Evolutionary conservation across 2,797 vertebrate genomes (phyloP).

Genomic region (Alosa sapidissima): DNA sequence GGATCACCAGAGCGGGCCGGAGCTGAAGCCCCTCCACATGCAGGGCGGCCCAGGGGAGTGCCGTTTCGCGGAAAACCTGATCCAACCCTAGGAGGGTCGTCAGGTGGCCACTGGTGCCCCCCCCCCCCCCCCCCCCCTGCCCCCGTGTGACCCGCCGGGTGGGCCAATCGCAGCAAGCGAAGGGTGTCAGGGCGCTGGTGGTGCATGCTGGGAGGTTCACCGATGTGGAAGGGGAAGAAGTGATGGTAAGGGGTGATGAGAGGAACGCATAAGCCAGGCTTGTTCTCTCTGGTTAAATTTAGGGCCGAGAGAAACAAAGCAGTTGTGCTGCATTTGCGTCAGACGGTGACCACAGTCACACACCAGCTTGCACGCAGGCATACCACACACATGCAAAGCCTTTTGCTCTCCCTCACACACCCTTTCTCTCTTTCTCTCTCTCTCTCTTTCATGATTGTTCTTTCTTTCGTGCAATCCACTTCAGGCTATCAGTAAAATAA

Average conservation of each 20-base stretch:
- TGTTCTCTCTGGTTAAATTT: constrained; percentile 66
- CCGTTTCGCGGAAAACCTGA: not conserved
- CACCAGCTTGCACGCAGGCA: not conserved
- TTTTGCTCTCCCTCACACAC: not conserved
- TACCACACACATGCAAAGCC: constrained; percentile 11
- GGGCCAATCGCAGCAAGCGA: not conserved
- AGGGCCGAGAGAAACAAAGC: constrained; percentile 68
- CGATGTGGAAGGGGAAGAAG: not conserved
- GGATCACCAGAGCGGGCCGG: not conserved
- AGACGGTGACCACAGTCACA: constrained; percentile 60
- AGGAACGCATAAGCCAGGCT: constrained; percentile 63
- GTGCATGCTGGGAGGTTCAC: not conserved
- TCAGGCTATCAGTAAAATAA: not conserved
- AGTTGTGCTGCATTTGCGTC: constrained; percentile 77
- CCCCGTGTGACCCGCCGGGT: not conserved
- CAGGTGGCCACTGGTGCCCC: not conserved
- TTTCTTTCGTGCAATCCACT: constrained; percentile 14
- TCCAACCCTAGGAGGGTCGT: not conserved
- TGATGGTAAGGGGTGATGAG: not conserved
- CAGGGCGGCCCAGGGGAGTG: not conserved
- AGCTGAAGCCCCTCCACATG: not conserved
- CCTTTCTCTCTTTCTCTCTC: not conserved
- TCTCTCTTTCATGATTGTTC: constrained; percentile 7
- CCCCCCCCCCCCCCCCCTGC: too few species aligned
- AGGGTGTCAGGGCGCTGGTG: not conserved